Conservation (phyloP, 2,113 vertebrate species). For the Heterotis niloticus region DNA sequence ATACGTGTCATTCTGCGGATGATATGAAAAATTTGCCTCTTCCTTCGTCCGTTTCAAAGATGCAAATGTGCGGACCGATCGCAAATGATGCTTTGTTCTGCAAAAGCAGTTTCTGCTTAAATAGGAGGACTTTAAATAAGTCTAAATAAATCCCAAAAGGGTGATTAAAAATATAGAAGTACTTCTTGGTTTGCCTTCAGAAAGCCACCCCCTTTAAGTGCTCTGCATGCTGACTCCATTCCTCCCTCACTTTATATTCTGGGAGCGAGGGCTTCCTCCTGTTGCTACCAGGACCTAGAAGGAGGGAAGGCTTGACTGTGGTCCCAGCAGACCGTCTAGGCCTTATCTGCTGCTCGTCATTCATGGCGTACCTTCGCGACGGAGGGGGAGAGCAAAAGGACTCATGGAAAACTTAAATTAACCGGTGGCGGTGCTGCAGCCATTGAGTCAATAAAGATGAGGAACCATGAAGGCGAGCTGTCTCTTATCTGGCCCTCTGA, state of each 20-base stretch:
- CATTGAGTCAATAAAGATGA: background rate
- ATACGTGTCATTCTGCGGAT: too few species aligned
- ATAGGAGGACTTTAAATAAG: too few species aligned
- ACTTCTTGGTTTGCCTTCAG: background rate
- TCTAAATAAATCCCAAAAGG: too few species aligned
- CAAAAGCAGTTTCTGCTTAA: too few species aligned
- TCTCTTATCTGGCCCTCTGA: background rate
- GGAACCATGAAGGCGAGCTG: background rate
- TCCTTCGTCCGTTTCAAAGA: too few species aligned
- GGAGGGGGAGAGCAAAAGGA: background rate
- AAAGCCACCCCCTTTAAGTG: background rate
- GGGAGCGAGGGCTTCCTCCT: background rate
- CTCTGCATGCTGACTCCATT: background rate
- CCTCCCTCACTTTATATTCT: constrained; percentile 1
- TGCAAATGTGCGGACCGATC: too few species aligned
- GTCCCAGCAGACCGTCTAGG: background rate
- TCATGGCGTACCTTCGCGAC: background rate
- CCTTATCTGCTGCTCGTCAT: constrained; percentile 1
- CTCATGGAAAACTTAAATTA: constrained; percentile 21
- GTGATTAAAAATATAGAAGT: too few species aligned
- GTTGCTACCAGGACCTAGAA: background rate
- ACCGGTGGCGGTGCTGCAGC: background rate
- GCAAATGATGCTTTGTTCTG: too few species aligned
- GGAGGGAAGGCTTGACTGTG: background rate
- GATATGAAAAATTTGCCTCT: too few species aligned